These are phyloP conservation scores for Camponotus fellah DNA, from an alignment of 2,888 invertebrate species.

Conservation along the genomic window DNA sequence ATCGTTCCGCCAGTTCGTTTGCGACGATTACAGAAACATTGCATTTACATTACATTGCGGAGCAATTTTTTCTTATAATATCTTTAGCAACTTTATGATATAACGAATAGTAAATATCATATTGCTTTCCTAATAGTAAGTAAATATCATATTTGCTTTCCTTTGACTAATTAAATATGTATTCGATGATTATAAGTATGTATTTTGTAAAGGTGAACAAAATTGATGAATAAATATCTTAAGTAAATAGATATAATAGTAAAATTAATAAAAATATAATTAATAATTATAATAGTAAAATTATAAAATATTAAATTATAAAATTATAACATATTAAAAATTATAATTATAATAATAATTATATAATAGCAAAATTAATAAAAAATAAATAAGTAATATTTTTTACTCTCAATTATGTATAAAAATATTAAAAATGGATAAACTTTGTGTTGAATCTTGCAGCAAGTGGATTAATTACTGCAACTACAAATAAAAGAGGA, in stretches of 20 bases:
- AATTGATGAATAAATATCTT: not conserved
- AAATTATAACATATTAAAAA: no score
- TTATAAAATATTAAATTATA: no score
- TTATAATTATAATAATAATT: no score
- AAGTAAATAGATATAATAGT: not conserved
- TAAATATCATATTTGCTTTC: not conserved
- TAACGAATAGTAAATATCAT: constrained; percentile 19
- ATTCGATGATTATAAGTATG: not conserved
- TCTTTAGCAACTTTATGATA: constrained; percentile 26
- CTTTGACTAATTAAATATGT: not conserved
- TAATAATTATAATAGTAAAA: not conserved
- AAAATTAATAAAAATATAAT: not conserved
- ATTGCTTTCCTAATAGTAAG: no score
- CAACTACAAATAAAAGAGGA: no score
- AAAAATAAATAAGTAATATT: not conserved
- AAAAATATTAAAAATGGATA: not conserved
- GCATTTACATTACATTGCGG: constrained; percentile 37
- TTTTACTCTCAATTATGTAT: not conserved
- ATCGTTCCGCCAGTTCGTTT: constrained; percentile 55
- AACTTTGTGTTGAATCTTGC: not conserved
- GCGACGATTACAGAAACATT: constrained; percentile 51
- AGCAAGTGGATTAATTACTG: no score
- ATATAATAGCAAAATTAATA: not conserved
- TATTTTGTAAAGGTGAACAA: not conserved
- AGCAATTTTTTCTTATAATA: constrained; percentile 33